A percentile compares a stretch with the other conserved stretches of the same genome.
These are phyloP conservation scores for Theonella swinhoei DNA, from an alignment of 37 sponge, comb jelly and placozoan genomes.

Conservation along the genomic window DNA sequence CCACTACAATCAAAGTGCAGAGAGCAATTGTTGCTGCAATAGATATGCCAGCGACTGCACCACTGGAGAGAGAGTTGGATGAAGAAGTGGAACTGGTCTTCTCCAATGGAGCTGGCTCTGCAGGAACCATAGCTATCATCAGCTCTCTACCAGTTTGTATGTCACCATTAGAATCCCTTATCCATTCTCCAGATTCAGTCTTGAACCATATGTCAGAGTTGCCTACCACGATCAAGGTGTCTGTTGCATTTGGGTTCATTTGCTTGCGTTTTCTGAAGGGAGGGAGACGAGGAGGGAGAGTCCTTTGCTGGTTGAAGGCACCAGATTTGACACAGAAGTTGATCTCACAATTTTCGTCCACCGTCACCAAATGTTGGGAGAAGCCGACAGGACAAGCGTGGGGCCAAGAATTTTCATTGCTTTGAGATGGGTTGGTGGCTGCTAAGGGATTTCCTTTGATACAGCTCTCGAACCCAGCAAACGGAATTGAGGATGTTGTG, in stretches of 20 bases:
- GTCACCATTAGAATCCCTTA: not conserved
- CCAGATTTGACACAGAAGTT: constrained; percentile 63
- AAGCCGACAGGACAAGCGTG: constrained; percentile 61
- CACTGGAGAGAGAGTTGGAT: not conserved
- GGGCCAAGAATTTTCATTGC: constrained; percentile 21
- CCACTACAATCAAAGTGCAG: constrained; percentile 5
- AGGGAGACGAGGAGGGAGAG: constrained; percentile 34
- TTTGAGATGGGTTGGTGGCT: not conserved
- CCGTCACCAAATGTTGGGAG: constrained; percentile 51
- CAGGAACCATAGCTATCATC: not conserved
- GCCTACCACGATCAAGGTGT: constrained; percentile 36
- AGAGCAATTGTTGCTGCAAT: constrained; percentile 23
- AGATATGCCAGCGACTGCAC: constrained; percentile 12
- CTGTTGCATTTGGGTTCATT: constrained; percentile 22
- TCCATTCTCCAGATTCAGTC: constrained; percentile 17
- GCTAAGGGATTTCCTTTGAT: constrained; percentile 72
- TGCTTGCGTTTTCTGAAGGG: constrained; percentile 49
- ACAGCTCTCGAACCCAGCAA: constrained; percentile 83
- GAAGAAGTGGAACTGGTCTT: not conserved
- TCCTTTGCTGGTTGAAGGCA: not conserved
- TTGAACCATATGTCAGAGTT: constrained; percentile 22
- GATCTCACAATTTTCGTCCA: constrained; percentile 74
- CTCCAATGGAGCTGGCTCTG: not conserved
- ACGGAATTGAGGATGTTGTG: constrained; percentile 45
- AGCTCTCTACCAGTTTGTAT: not conserved